These are phyloP conservation scores for Mamestra brassicae DNA, from an alignment of 2,888 invertebrate genomes.

Conservation along the genomic window DNA sequence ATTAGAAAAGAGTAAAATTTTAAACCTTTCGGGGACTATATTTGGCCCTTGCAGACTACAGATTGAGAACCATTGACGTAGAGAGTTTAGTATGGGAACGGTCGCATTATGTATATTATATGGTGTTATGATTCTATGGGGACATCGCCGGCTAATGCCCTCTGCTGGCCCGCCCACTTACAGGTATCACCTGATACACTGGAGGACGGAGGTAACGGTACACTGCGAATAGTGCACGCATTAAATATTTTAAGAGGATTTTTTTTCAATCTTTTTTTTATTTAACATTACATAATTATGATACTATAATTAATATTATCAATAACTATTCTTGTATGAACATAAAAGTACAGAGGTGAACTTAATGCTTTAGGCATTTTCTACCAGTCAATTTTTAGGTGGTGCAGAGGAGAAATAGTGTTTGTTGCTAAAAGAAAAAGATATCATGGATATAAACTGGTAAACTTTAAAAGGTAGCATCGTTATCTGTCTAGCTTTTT, in stretches of 20 bases:
- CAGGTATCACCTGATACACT: conserved; percentile 69
- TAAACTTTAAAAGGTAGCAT: not conserved
- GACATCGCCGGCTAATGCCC: conserved; percentile 72
- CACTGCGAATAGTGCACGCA: conserved; percentile 1
- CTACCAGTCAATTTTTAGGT: too few species aligned
- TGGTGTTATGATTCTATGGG: conserved; percentile 60
- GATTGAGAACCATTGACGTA: not conserved
- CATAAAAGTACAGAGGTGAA: too few species aligned
- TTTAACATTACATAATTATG: too few species aligned
- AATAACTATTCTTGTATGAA: too few species aligned
- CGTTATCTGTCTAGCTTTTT: not conserved
- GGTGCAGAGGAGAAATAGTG: too few species aligned
- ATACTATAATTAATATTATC: too few species aligned
- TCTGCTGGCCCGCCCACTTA: conserved; percentile 67
- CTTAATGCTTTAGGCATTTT: too few species aligned
- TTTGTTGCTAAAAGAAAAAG: too few species aligned
- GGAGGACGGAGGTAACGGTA: conserved; percentile 40
- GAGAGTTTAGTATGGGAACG: conserved; percentile 32
- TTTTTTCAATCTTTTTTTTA: too few species aligned
- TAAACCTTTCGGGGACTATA: too few species aligned
- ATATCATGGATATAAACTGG: not conserved
- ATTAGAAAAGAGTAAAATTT: too few species aligned
- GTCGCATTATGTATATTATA: conserved; percentile 56
- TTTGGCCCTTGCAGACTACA: too few species aligned
- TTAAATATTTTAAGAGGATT: not conserved